phyloP scores from a whole-genome alignment of 1,140 invertebrate species.

The Microplitis demolitor region DNA sequence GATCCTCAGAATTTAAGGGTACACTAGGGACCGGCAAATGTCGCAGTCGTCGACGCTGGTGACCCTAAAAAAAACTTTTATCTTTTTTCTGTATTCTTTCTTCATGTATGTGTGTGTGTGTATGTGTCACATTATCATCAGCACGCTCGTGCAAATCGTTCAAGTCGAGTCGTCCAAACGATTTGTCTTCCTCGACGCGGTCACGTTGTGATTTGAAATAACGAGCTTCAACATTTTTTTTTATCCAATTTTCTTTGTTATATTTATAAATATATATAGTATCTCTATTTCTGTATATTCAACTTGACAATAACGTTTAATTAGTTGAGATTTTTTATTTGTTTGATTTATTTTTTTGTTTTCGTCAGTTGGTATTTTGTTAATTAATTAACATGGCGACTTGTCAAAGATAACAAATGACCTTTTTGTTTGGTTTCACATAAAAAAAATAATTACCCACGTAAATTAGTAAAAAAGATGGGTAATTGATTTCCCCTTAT shows the following conservation, averaged over 20 bases:
- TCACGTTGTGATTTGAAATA: constrained; percentile 19
- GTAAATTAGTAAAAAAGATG: constrained; percentile 22
- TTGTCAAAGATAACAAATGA: neutral
- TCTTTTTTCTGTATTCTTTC: constrained; percentile 25
- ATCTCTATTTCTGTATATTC: no score
- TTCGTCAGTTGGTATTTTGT: neutral
- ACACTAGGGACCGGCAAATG: constrained; percentile 33
- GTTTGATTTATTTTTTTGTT: neutral
- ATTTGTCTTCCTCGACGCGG: constrained; percentile 30
- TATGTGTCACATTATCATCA: constrained; percentile 8
- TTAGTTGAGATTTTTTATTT: neutral
- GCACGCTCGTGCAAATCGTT: constrained; percentile 24
- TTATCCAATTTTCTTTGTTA: neutral
- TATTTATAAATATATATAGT: no score
- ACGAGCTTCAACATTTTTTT: constrained; percentile 12
- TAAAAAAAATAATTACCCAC: constrained; percentile 1
- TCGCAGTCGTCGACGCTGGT: constrained; percentile 8
- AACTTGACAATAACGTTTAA: neutral
- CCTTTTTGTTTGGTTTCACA: neutral
- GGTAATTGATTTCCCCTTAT: constrained; percentile 25
- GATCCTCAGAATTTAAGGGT: constrained; percentile 34
- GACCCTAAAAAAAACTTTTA: constrained; percentile 38
- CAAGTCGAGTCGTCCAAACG: constrained; percentile 25
- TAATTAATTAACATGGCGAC: neutral
- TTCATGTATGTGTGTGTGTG: neutral